Evolutionary conservation across 1,140 invertebrate genomes (phyloP).

Genomic region (Geopemphigus sp.): DNA sequence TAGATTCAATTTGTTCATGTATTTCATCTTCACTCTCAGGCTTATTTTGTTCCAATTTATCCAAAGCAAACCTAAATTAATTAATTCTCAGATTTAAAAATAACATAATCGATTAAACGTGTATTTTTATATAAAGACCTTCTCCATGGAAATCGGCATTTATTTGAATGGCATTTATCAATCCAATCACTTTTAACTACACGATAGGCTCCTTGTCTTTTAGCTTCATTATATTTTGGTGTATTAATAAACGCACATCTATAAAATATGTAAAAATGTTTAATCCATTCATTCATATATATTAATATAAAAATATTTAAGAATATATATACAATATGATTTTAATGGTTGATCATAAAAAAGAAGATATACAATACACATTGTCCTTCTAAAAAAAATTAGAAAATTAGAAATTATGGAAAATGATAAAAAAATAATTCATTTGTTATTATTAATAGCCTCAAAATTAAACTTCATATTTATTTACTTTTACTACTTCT

Average conservation of each 20-base stretch:
- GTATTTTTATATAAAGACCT: constrained; percentile 54
- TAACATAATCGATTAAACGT: constrained; percentile 1
- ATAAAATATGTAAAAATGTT: constrained; percentile 51
- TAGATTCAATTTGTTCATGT: constrained; percentile 50
- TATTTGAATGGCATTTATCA: constrained; percentile 64
- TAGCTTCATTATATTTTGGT: constrained; percentile 78
- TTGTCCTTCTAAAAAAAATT: too few species aligned
- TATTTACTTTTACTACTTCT: too few species aligned
- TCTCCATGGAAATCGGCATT: constrained; percentile 71
- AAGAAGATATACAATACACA: too few species aligned
- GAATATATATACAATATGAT: too few species aligned
- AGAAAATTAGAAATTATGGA: too few species aligned
- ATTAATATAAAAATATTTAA: too few species aligned
- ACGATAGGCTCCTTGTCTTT: constrained; percentile 60
- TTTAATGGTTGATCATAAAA: too few species aligned
- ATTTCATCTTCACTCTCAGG: constrained; percentile 60
- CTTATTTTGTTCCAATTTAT: constrained; percentile 56
- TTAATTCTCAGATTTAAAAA: constrained; percentile 26
- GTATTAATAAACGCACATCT: constrained; percentile 88
- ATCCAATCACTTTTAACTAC: constrained; percentile 77
- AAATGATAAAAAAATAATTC: too few species aligned
- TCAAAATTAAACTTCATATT: too few species aligned
- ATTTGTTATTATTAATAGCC: too few species aligned
- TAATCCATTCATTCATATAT: neutral
- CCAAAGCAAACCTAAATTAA: constrained; percentile 56